phyloP scores from a whole-genome alignment of 2,797 vertebrate genomes.

The Leucoraja ocellata region DNA sequence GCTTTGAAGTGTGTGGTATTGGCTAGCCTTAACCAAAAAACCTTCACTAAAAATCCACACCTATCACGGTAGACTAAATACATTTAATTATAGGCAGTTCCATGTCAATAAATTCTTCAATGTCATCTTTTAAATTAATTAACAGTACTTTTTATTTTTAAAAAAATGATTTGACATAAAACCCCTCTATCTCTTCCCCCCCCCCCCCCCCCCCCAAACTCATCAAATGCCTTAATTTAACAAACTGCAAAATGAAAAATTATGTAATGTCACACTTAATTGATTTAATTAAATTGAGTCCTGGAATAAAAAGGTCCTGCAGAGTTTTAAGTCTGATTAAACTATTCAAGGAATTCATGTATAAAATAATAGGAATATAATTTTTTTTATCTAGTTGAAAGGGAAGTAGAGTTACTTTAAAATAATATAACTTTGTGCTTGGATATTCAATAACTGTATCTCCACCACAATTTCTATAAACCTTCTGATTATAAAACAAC shows the following conservation, averaged over 20 bases:
- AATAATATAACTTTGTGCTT: neutral
- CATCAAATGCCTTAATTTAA: neutral
- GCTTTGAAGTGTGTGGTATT: neutral
- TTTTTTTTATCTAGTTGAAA: neutral
- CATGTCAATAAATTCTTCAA: neutral
- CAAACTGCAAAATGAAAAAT: neutral
- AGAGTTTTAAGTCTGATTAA: neutral
- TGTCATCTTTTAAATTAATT: neutral
- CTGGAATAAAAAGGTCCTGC: neutral
- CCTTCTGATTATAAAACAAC: neutral
- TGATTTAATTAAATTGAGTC: constrained; percentile 18
- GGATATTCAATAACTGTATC: neutral
- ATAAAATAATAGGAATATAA: neutral
- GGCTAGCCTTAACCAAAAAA: neutral
- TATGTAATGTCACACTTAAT: neutral
- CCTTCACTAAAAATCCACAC: neutral
- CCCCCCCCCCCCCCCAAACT: too few relatives aligned
- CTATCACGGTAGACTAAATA: neutral
- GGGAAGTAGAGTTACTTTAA: neutral
- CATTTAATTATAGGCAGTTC: neutral
- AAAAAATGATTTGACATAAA: neutral
- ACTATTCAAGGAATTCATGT: neutral
- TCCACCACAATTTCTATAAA: neutral
- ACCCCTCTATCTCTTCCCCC: neutral
- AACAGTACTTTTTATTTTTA: neutral